A percentile compares a stretch with the other conserved stretches of the same genome.
These are phyloP conservation scores for Acromyrmex charruanus DNA, from an alignment of 1,140 invertebrate species.

Conservation along the genomic window DNA sequence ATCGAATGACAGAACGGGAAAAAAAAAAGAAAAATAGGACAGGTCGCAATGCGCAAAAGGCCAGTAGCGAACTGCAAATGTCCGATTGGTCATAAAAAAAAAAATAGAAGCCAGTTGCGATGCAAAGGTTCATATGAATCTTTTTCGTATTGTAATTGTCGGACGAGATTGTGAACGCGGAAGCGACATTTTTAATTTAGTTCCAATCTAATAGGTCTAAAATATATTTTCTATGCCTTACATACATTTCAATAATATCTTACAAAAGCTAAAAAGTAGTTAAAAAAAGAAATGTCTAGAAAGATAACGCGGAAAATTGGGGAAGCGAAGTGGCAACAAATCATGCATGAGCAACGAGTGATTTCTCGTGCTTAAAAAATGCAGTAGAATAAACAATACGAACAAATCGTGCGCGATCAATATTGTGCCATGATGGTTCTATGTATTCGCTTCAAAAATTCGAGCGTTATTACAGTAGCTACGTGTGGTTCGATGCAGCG, in stretches of 20 bases:
- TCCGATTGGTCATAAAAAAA: constrained; percentile 54
- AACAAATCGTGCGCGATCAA: constrained; percentile 55
- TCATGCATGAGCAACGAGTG: constrained; percentile 25
- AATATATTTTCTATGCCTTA: not conserved
- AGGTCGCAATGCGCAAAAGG: constrained; percentile 42
- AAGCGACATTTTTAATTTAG: constrained; percentile 41
- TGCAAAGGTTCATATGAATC: constrained; percentile 38
- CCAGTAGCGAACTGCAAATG: constrained; percentile 53
- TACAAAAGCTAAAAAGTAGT: not conserved
- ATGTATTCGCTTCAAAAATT: constrained; percentile 59
- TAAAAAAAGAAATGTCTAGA: not conserved
- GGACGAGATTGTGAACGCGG: not conserved
- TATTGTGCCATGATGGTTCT: constrained; percentile 39
- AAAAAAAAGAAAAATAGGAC: constrained; percentile 18
- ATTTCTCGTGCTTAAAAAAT: constrained; percentile 56
- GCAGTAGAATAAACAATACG: constrained; percentile 21
- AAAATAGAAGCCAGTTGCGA: constrained; percentile 30
- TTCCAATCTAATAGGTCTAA: constrained; percentile 14
- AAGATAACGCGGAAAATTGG: constrained; percentile 18
- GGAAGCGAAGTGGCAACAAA: not conserved
- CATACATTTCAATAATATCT: not conserved
- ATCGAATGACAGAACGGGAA: constrained; percentile 29
- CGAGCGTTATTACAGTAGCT: constrained; percentile 59
- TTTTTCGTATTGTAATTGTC: constrained; percentile 39
- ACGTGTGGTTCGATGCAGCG: constrained; percentile 43